Evolutionary conservation across 1,140 invertebrate genomes (phyloP).

Genomic region (Whitmania pigra): DNA sequence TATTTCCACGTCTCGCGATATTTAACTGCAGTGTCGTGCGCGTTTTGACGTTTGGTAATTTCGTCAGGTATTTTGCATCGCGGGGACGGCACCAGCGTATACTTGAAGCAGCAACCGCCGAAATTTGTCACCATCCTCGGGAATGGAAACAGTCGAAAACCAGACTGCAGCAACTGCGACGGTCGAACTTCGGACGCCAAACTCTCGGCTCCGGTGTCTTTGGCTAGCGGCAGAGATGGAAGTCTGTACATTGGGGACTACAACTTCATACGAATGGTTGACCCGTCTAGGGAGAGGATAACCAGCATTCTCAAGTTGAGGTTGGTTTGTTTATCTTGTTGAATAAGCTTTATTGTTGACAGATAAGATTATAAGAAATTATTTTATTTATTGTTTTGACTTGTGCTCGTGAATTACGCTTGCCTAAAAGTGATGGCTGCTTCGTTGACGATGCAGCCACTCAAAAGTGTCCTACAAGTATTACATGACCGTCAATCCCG

Average conservation of each 20-base stretch:
- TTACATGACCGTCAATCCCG: conserved; percentile 80
- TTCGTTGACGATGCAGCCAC: conserved; percentile 49
- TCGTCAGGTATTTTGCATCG: conserved; percentile 75
- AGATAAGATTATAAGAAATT: no score
- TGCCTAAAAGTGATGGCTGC: no score
- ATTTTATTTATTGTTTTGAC: no score
- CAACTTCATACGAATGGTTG: conserved; percentile 78
- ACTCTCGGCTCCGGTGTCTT: conserved; percentile 74
- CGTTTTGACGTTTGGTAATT: no score
- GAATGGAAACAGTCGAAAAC: conserved; percentile 70
- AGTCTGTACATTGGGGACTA: conserved; percentile 89
- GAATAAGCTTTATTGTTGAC: no score
- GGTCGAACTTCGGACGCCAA: conserved; percentile 64
- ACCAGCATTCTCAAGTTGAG: conserved; percentile 76
- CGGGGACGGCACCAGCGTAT: conserved; percentile 90
- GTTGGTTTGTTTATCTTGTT: conserved; percentile 42
- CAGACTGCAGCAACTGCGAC: conserved; percentile 61
- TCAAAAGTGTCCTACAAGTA: conserved; percentile 85
- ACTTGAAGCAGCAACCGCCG: conserved; percentile 79
- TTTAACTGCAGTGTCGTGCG: no score
- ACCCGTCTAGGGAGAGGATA: conserved; percentile 55
- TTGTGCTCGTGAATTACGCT: no score
- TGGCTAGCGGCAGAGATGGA: conserved; percentile 80
- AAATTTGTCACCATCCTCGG: conserved; percentile 84
- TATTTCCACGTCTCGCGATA: no score